Base-by-base conservation (phyloP, 2,113 vertebrate species). In the Petrocephalus zakoni region DNA sequence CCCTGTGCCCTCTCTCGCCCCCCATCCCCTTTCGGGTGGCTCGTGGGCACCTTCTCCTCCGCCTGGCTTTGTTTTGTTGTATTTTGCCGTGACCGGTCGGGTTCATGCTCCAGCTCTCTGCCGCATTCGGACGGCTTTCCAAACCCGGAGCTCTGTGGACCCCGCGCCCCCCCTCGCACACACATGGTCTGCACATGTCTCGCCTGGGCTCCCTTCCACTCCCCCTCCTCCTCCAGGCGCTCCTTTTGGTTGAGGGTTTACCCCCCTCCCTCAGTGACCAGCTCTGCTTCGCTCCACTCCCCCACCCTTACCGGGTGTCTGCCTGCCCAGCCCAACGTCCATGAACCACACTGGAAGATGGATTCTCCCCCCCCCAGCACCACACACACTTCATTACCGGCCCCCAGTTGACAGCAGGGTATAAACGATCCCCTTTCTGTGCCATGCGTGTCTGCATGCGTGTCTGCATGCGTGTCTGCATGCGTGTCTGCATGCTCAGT, bases 111-210 rank as follows among this genome's bases (percentile, higher is more conserved):
- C 78, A 46, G 15, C 75, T 5, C 37, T 19, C 37, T 1, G 6
- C 0, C 47, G 13, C 49, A 52, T 34, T 29, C 47, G 51, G 17
- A 49, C 10, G 51, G n/a, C 47, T 53, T 47, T 82, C 46, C 46
- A 29, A 37, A 29, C 19, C 4, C 22, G n/a, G 9, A 11, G 42
- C 22, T 52, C 22, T 51, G 4, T 22, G 3, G n/a, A n/a, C 22
- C 82, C 47, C 19, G 10, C 37, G 5, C 42, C 78, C 46, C 82
- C 82, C 47, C 22, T 2, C 47, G 47, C n/a, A 42, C 82, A 84
- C 83, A 85, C 83, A 85, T 85, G 83, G n/a, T 55, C 47, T 52
- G 83, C 83, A 85, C 83, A 85, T 85, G 83, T 85, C 83, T 52
- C 25, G 0, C 53, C 21, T 84, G 47, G 83, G 47, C 47, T 52